Percentiles rank a stretch among this genome's conserved stretches.
These are phyloP conservation scores for Luperina testacea DNA, from an alignment of 2,888 invertebrate species.

Conservation along the genomic window DNA sequence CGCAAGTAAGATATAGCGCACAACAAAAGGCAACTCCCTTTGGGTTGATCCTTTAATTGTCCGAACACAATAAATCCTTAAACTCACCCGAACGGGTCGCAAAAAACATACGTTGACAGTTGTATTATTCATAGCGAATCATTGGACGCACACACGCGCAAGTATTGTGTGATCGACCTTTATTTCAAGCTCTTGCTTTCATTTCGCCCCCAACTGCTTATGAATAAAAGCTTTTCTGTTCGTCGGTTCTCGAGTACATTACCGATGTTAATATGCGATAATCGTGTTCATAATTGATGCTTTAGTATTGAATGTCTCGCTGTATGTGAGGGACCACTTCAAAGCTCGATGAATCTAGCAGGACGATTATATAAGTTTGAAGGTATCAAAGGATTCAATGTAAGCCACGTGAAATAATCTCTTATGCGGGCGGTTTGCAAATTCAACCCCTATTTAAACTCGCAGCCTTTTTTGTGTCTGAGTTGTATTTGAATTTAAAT, in stretches of 20 bases:
- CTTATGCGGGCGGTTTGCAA: constrained; percentile 65
- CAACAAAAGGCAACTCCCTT: constrained; percentile 53
- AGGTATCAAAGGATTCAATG: constrained; percentile 66
- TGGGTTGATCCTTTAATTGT: constrained; percentile 63
- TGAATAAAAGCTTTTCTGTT: constrained; percentile 81
- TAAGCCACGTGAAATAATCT: constrained; percentile 67
- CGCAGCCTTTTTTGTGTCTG: constrained; percentile 42
- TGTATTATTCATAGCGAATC: constrained; percentile 61
- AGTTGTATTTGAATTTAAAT: constrained; percentile 58
- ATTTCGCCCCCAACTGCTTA: constrained; percentile 74
- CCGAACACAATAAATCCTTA: constrained; percentile 59
- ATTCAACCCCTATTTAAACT: constrained; percentile 62
- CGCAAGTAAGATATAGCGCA: constrained; percentile 42
- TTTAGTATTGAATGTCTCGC: constrained; percentile 75
- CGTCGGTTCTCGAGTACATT: constrained; percentile 80
- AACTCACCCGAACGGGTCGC: constrained; percentile 54
- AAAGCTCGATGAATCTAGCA: constrained; percentile 64
- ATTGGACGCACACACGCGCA: constrained; percentile 44
- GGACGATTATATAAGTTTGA: constrained; percentile 60
- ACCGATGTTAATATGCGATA: constrained; percentile 86
- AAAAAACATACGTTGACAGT: constrained; percentile 65
- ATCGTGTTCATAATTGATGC: constrained; percentile 83
- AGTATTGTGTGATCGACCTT: constrained; percentile 68
- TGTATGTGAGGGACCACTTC: constrained; percentile 66
- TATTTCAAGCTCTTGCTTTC: constrained; percentile 77